Evolutionary conservation across 2,888 invertebrate genomes (phyloP), one percentile per base, ranked within the genome.

Genomic region (Atrina japonica): DNA sequence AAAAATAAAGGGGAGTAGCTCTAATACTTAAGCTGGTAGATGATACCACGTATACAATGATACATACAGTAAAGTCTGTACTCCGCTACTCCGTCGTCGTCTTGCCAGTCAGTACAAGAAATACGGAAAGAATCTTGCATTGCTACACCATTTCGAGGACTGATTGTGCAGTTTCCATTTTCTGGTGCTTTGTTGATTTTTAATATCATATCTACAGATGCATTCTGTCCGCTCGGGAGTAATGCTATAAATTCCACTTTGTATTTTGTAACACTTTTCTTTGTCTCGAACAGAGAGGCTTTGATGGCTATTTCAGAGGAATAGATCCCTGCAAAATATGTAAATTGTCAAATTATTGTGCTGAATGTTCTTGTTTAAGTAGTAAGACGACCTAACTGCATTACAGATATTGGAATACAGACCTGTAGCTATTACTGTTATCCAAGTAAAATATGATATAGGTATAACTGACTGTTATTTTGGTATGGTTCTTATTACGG

Each of bases 61-160:
- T 18, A 70, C 82, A 74, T 73, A 88, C 88, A 78, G 50, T 66
- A 83, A 25, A 86, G 80, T 59, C 77, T 73, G 59, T 83, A 86
- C 7, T 64, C 67, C 0, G 29, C 71, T 21, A 88, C 82, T n/a
- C 81, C 81, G 45, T 86, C 80, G 0, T 71, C 69, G 53, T 86
- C 86, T 11, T 61, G 55, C 80, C 84, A 87, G 18, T 73, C 75
- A 2, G 6, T 30, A 55, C 86, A 84, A 21, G 16, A 41, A 30
- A 85, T 59, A 18, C 52, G 70, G 67, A 78, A 83, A 1, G 50
- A 47, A 2, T 55, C 74, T 21, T 58, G 25, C 21, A 55, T 50
- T 27, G 61, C 65, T 21, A 29, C 55, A 3, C 82, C 75, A 6
- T 53, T 64, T 16, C 29, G 52, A 0, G 85, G 84, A 1, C 58